phyloP scores from a whole-genome alignment of 2,888 invertebrate species.

The Limnephilus marmoratus region DNA sequence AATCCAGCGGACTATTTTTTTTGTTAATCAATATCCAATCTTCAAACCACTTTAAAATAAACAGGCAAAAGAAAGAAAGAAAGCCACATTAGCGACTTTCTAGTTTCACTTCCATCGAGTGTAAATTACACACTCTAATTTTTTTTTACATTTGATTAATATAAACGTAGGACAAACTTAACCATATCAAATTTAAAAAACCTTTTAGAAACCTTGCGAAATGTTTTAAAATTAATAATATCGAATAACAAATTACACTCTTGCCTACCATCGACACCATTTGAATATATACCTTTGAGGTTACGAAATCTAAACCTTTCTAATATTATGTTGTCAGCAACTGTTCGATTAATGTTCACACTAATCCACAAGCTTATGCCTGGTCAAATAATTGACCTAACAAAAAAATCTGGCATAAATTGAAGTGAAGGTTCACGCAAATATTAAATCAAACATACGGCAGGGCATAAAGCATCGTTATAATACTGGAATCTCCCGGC shows the following conservation, averaged over 20 bases:
- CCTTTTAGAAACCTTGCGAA: no score
- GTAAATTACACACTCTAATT: no score
- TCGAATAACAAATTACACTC: neutral
- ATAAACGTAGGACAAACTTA: neutral
- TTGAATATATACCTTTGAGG: neutral
- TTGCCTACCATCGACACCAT: neutral
- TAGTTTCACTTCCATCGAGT: no score
- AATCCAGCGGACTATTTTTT: no score
- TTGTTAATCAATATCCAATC: no score
- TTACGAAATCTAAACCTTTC: neutral
- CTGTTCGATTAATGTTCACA: neutral
- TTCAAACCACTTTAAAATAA: no score
- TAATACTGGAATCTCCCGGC: neutral
- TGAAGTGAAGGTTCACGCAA: constrained; percentile 24
- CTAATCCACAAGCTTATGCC: constrained; percentile 2
- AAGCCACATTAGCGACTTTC: no score
- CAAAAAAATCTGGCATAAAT: neutral
- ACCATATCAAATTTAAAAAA: neutral
- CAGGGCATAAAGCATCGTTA: neutral
- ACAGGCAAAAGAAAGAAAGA: no score
- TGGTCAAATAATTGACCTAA: constrained; percentile 42
- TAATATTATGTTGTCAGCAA: neutral
- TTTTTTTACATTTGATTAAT: neutral
- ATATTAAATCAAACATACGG: neutral
- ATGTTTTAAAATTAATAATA: neutral